phyloP scores from a whole-genome alignment of 2,888 invertebrate genomes.

The Amaurobius ferox region DNA sequence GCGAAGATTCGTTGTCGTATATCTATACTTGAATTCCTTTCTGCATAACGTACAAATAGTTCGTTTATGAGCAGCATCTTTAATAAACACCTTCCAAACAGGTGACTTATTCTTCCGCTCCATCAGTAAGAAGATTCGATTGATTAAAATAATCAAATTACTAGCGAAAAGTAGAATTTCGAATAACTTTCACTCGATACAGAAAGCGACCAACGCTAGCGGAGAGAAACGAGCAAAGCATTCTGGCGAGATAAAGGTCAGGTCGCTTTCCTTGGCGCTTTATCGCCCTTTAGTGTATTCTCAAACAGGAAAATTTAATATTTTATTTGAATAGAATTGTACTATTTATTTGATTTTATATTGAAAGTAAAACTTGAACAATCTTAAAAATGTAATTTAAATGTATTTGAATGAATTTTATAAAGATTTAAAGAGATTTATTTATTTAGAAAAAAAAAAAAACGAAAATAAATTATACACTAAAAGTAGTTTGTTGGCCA shows the following conservation, averaged over 20 bases:
- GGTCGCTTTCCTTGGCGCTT: neutral
- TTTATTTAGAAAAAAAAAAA: no score
- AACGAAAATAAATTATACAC: no score
- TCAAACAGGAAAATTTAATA: neutral
- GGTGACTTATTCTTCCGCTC: constrained; percentile 1
- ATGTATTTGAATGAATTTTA: no score
- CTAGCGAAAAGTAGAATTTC: constrained; percentile 11
- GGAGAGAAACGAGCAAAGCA: neutral
- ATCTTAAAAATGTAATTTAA: no score
- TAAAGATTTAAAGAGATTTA: no score
- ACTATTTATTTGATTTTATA: no score
- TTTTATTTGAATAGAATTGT: no score
- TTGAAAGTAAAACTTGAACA: no score
- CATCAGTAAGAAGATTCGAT: neutral
- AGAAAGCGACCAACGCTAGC: neutral
- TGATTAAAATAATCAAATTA: constrained; percentile 2
- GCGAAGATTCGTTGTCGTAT: neutral
- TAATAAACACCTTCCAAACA: neutral
- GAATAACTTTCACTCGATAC: constrained; percentile 4
- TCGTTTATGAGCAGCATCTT: neutral
- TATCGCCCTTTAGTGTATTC: neutral
- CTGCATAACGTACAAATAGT: neutral
- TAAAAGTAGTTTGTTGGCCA: no score
- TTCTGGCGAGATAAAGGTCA: neutral
- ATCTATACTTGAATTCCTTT: constrained; percentile 9